Evolutionary conservation across 2,113 vertebrate species (phyloP).

Genomic region (Prolemur simus): DNA sequence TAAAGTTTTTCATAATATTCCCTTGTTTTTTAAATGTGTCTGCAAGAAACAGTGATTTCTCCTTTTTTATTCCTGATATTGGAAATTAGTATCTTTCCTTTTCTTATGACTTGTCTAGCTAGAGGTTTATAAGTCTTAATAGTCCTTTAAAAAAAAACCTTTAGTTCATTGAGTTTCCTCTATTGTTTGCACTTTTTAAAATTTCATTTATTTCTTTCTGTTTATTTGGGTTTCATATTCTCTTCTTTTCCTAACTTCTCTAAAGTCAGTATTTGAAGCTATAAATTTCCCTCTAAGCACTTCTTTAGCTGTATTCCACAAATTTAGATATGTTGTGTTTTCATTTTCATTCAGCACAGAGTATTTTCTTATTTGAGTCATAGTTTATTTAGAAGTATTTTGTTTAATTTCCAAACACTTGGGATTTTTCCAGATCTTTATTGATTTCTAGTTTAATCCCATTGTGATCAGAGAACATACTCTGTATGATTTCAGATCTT

Average conservation of each 20-base stretch:
- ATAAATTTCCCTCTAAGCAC: not conserved
- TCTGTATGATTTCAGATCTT: not conserved
- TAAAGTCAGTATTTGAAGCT: not conserved
- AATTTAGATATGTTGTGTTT: not conserved
- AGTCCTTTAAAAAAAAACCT: not conserved
- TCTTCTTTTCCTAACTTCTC: constrained; percentile 17
- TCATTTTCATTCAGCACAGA: not conserved
- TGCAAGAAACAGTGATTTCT: not conserved
- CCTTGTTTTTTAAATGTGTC: not conserved
- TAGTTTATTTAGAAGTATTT: not conserved
- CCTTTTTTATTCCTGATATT: not conserved
- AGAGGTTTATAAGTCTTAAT: not conserved
- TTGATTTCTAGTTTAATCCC: not conserved
- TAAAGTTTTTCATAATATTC: not conserved
- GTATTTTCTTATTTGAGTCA: not conserved
- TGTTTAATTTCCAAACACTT: not conserved
- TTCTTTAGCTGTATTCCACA: not conserved
- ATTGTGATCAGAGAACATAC: not conserved
- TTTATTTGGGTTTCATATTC: constrained; percentile 20
- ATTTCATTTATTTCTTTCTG: not conserved
- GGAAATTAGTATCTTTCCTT: not conserved
- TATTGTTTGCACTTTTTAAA: not conserved
- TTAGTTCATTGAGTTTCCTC: not conserved
- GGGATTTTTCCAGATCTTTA: not conserved
- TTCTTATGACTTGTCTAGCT: not conserved